phyloP scores from a whole-genome alignment of 2,797 vertebrate genomes.

The Anguilla megastoma region DNA sequence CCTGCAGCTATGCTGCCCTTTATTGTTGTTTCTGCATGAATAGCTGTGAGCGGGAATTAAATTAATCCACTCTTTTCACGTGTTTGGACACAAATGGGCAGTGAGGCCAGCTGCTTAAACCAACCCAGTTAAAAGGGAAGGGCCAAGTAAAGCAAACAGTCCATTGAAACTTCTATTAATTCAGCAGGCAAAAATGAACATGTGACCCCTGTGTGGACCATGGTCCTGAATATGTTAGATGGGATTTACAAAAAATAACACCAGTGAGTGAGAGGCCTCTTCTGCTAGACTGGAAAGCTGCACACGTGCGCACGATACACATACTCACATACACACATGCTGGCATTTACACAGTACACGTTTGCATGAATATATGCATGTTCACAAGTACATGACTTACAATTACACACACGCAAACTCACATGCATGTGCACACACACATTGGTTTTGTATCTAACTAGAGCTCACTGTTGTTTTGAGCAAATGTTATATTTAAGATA shows the following conservation, averaged over 20 bases:
- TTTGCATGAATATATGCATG: not conserved
- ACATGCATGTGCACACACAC: not conserved
- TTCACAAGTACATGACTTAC: not conserved
- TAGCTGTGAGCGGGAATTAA: conserved; percentile 57
- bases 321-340: not conserved
- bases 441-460: not conserved
- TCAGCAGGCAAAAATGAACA: not conserved
- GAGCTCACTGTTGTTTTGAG: not conserved
- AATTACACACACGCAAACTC: conserved; percentile 6
- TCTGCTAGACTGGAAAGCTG: not conserved
- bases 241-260: not conserved
- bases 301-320: conserved; percentile 9
- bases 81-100: conserved; percentile 59
- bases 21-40: conserved; percentile 73
- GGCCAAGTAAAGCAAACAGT: conserved; percentile 10
- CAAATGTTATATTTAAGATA: not conserved
- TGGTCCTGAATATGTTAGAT: not conserved
- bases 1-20: conserved; percentile 43
- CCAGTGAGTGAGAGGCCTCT: not conserved
- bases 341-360: not conserved
- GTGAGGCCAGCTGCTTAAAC: conserved; percentile 38
- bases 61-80: conserved; percentile 68
- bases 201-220: not conserved
- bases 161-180: not conserved
- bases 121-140: conserved; percentile 12